Percentiles rank a stretch among this genome's conserved stretches.
Evolutionary conservation across 2,888 invertebrate species (phyloP).

Genomic region (Litoditis marina): DNA sequence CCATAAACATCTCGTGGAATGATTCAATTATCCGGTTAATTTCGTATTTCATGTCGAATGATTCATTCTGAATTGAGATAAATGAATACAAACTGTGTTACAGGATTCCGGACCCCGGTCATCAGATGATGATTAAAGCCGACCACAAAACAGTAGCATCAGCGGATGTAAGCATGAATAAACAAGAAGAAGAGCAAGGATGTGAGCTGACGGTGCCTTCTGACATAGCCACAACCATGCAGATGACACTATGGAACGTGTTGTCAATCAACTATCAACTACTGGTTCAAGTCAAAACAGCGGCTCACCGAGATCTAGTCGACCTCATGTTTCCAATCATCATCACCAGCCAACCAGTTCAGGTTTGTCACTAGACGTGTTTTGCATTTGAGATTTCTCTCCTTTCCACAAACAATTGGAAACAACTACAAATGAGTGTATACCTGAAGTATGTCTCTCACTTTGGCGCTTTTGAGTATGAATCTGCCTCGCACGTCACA

Average conservation of each 20-base stretch:
- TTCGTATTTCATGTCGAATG: too few relatives aligned
- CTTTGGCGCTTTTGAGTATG: too few relatives aligned
- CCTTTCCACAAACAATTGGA: neutral
- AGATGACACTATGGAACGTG: slow-evolving; percentile 48
- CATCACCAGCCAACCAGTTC: slow-evolving; percentile 33
- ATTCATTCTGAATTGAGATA: too few relatives aligned
- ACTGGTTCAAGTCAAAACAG: slow-evolving; percentile 27
- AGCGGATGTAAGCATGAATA: slow-evolving; percentile 16
- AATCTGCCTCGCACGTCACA: too few relatives aligned
- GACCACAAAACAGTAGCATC: slow-evolving; percentile 18
- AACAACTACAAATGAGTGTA: neutral
- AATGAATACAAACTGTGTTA: too few relatives aligned
- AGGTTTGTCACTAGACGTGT: slow-evolving; percentile 12
- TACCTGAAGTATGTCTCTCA: neutral
- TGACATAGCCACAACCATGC: slow-evolving; percentile 25
- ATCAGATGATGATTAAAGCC: slow-evolving; percentile 23
- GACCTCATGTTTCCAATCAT: slow-evolving; percentile 37
- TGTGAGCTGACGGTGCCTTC: slow-evolving; percentile 28
- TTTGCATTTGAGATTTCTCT: neutral
- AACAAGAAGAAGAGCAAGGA: slow-evolving; percentile 1
- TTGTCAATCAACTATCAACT: slow-evolving; percentile 30
- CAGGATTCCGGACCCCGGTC: slow-evolving; percentile 40
- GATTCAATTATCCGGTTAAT: too few relatives aligned
- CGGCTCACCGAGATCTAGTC: slow-evolving; percentile 27
- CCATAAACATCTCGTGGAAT: too few relatives aligned